Evolutionary conservation across 2,113 vertebrate species (phyloP).

Genomic region (Diadophis punctatus): DNA sequence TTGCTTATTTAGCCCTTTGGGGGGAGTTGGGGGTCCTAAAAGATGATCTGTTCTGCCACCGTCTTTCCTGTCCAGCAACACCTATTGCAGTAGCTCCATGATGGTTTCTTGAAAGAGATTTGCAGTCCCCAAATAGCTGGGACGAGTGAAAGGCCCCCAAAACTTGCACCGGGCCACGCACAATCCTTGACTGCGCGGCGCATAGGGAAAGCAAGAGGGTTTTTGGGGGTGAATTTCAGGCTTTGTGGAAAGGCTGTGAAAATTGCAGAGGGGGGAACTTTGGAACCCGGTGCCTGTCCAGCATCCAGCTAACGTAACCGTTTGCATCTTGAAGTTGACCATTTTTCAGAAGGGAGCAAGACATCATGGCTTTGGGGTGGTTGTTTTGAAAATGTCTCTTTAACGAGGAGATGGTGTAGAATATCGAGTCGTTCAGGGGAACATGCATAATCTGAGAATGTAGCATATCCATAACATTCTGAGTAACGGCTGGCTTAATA

Average conservation of each 20-base stretch:
- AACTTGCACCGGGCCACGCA: fast-evolving
- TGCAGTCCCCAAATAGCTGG: not conserved
- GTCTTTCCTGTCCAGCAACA: not conserved
- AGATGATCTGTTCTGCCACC: not conserved
- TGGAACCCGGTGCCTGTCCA: not conserved
- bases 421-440: slow-evolving; percentile 8
- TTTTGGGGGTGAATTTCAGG: not conserved
- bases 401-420: slow-evolving; percentile 25
- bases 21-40: not conserved
- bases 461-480: slow-evolving; percentile 20
- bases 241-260: not conserved
- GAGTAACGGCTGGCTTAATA: slow-evolving; percentile 53
- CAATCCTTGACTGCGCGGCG: fast-evolving
- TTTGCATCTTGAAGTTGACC: not conserved
- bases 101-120: not conserved
- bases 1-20: not conserved
- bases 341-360: slow-evolving; percentile 65
- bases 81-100: fast-evolving
- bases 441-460: slow-evolving; percentile 2
- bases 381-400: slow-evolving; percentile 55
- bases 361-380: slow-evolving; percentile 40
- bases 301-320: not conserved
- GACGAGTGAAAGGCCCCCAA: too few relatives aligned
- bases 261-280: not conserved
- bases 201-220: not conserved